Evolutionary conservation across 2,113 vertebrate genomes (phyloP).

Genomic region (Sapajus apella): DNA sequence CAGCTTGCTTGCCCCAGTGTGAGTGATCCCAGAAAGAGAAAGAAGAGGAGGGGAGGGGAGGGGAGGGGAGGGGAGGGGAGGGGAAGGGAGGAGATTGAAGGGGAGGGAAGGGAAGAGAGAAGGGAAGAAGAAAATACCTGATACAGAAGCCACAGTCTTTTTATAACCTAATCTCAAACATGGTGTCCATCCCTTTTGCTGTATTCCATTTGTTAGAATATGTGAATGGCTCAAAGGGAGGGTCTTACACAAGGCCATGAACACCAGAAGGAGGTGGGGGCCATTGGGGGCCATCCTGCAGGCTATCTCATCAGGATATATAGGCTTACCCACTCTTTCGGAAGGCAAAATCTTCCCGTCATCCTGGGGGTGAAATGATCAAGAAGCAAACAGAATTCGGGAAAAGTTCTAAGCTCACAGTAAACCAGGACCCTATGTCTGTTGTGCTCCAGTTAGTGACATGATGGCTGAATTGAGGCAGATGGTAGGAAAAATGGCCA

Average conservation of each 20-base stretch:
- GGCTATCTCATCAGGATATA: neutral
- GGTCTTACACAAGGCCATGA: neutral
- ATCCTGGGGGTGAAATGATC: neutral
- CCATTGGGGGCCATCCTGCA: neutral
- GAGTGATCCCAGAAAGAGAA: neutral
- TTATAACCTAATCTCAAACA: neutral
- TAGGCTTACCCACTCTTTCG: neutral
- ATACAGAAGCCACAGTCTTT: neutral
- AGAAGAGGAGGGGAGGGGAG: too few species aligned
- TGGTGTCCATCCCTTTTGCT: neutral
- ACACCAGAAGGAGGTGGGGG: neutral
- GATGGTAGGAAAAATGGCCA: neutral
- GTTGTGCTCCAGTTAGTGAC: neutral
- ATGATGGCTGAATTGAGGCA: neutral
- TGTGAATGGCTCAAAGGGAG: neutral
- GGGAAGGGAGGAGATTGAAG: too few species aligned
- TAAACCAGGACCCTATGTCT: neutral
- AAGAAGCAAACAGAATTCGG: neutral
- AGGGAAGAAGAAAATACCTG: neutral
- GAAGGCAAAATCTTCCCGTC: neutral
- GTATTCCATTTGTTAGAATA: neutral
- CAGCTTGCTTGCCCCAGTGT: neutral
- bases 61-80: too few species aligned
- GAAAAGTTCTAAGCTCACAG: neutral
- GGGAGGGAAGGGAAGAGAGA: too few species aligned